These are phyloP conservation scores for Vesta saturnalis DNA, from an alignment of 2,888 invertebrate genomes.

Conservation along the genomic window DNA sequence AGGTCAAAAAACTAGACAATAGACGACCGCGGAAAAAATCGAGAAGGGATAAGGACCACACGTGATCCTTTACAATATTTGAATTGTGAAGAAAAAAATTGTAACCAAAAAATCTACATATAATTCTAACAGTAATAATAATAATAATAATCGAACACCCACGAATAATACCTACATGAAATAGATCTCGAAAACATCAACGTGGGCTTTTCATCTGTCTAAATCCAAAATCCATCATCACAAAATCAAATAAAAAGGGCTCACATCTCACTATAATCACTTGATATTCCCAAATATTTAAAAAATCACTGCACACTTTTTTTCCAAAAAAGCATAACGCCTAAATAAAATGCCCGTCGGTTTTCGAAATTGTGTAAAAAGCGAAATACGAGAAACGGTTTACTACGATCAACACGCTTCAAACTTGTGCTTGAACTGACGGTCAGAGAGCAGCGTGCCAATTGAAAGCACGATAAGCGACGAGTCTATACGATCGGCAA, in stretches of 20 bases:
- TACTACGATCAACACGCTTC: constrained; percentile 22
- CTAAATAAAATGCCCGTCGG: too few species aligned
- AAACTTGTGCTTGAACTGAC: constrained; percentile 54
- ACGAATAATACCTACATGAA: constrained; percentile 58
- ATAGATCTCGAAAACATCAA: constrained; percentile 58
- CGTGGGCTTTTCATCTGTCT: constrained; percentile 54
- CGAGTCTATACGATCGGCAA: constrained; percentile 25
- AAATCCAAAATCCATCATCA: constrained; percentile 53
- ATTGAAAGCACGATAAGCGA: constrained; percentile 44
- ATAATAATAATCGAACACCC: constrained; percentile 48
- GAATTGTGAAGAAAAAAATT: constrained; percentile 4
- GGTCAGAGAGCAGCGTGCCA: constrained; percentile 54
- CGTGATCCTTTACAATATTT: not conserved
- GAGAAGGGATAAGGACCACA: constrained; percentile 3
- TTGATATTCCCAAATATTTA: constrained; percentile 27
- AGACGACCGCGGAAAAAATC: constrained; percentile 1
- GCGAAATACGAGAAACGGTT: constrained; percentile 11
- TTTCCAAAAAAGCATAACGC: not conserved
- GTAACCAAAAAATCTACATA: constrained; percentile 21
- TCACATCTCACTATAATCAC: constrained; percentile 32
- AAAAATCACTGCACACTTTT: not conserved
- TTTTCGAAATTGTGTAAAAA: constrained; percentile 11
- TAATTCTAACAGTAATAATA: constrained; percentile 1
- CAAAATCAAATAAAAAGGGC: constrained; percentile 24
- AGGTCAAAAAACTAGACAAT: not conserved